phyloP scores from a whole-genome alignment of 2,888 invertebrate species.

The Stenotaenia linearis region DNA sequence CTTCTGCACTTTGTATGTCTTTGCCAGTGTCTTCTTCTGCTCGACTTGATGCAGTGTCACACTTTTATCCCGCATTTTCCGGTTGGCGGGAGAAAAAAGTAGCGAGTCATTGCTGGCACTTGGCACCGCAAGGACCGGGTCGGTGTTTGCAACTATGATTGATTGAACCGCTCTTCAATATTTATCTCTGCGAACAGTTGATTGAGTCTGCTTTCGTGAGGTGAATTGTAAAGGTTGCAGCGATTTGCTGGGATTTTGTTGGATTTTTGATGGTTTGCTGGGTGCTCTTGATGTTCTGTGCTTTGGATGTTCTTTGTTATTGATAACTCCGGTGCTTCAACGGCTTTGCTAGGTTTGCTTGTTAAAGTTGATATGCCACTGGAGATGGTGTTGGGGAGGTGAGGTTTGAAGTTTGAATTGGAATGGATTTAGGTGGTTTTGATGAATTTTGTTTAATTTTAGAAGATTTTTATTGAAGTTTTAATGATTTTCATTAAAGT shows the following conservation, averaged over 20 bases:
- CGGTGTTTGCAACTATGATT: neutral
- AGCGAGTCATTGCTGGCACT: neutral
- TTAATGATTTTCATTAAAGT: too few species aligned
- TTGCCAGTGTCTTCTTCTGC: neutral
- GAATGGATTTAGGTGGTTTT: too few species aligned
- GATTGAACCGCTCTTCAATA: neutral
- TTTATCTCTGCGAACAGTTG: neutral
- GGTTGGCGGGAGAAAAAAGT: neutral
- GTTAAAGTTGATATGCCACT: neutral
- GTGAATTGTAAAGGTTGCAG: neutral
- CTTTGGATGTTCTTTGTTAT: neutral
- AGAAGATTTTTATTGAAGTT: too few species aligned
- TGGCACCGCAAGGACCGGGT: neutral
- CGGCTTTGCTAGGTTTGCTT: too few species aligned
- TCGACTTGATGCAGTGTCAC: neutral
- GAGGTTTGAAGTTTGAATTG: too few species aligned
- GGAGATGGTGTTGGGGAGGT: too few species aligned
- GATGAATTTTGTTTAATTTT: too few species aligned
- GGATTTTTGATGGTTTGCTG: too few species aligned
- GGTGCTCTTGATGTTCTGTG: too few species aligned
- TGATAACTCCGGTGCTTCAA: neutral
- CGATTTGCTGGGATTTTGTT: neutral
- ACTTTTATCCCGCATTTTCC: neutral
- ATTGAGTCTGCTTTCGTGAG: neutral
- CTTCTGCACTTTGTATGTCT: neutral